Evolutionary conservation across 2,797 vertebrate genomes (phyloP), one percentile per base, ranked within the genome.

Genomic region (Pangasius mekongensis): DNA sequence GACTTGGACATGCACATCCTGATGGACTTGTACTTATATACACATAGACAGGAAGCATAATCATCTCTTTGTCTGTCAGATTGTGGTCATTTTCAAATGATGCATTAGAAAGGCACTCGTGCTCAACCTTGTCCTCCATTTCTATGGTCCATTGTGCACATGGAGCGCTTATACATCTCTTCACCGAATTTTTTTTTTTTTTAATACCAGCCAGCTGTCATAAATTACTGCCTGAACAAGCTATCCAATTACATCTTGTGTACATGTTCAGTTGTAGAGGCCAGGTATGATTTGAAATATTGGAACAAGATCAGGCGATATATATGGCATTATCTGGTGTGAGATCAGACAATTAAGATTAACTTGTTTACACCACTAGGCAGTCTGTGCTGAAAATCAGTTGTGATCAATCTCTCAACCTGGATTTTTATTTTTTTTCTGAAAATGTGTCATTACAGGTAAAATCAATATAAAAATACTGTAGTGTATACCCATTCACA

Each of bases 41-140:
- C 73, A 27, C 24, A 47, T 11, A 47, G 39, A 47, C 39, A 27
- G 5, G 73, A 27, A 24, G 10, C 22, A 39, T 76, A 76, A 27
- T 69, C 16, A 69, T 76, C 43, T 76, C 43, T 76, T 76, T 49
- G 43, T 76, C 43, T 49, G 73, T 76, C 43, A 49, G 73, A 76
- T 49, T 52, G 5, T 49, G 13, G 5, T 18, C n/a, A 30, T 30
- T 43, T 77, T 52, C 14, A 54, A 7, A 8, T 76, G 22, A 49
- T 27, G 43, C 39, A 77, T 30, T 54, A 52, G n/a, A 54, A 78
- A 78, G 49, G 6, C n/a, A 77, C 3, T 54, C n/a, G 33, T 78
- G n/a, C 27, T 78, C 49, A 78, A 30, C 49, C 47, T 49, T 77
- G 74, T 77, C n/a, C 14, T 77, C 13, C 16, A 54, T 24, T 20